A percentile compares a stretch with the other conserved stretches of the same genome.
phyloP scores from a whole-genome alignment of 2,888 invertebrate species.

The Drosophila anceps region DNA sequence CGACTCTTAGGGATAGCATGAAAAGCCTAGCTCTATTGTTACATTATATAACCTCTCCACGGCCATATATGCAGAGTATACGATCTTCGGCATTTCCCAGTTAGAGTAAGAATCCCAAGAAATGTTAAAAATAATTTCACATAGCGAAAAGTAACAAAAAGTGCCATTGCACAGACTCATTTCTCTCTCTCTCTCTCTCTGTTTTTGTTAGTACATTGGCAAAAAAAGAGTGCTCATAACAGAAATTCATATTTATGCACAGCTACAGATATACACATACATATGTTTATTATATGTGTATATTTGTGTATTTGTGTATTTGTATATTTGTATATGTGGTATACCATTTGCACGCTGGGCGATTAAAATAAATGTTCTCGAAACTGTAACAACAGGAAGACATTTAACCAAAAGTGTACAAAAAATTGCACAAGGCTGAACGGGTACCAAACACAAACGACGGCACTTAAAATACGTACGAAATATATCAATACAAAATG shows the following conservation, averaged over 20 bases:
- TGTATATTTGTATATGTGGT: constrained; percentile 7
- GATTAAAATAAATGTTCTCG: constrained; percentile 51
- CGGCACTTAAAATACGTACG: constrained; percentile 44
- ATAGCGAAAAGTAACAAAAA: neutral
- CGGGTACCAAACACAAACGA: constrained; percentile 24
- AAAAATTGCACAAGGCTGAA: constrained; percentile 38
- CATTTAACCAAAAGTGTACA: constrained; percentile 34
- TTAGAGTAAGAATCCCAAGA: too few relatives aligned
- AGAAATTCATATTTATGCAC: neutral
- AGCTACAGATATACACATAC: constrained; percentile 6
- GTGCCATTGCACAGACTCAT: neutral
- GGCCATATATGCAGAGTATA: neutral
- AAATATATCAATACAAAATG: constrained; percentile 29
- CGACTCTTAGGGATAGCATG: too few relatives aligned
- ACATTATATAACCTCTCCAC: too few relatives aligned
- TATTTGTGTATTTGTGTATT: neutral
- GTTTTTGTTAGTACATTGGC: neutral
- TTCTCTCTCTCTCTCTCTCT: neutral
- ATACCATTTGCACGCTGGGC: constrained; percentile 39
- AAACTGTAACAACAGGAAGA: constrained; percentile 59
- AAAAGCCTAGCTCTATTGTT: too few relatives aligned
- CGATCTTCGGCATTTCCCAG: neutral
- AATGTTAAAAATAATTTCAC: too few relatives aligned
- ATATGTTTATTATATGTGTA: neutral
- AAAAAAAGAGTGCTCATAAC: too few relatives aligned